Conservation (phyloP, 1,140 invertebrate genomes). For the Laupala kohalensis region DNA sequence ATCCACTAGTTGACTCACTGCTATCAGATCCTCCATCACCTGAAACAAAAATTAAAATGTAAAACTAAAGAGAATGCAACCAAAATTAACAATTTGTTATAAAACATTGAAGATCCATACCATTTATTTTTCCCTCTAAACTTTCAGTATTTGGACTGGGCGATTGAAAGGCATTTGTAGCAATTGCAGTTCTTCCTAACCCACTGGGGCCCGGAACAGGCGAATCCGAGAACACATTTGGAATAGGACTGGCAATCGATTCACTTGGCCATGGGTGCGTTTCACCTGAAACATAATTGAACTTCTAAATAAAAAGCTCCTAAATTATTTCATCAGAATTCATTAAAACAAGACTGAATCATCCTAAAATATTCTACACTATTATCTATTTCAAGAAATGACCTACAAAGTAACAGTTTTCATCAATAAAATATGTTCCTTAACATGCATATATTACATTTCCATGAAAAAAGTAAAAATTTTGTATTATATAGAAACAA, state of each 20-base stretch:
- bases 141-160: neutral
- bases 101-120: neutral
- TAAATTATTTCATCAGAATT: too few relatives aligned
- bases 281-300: neutral
- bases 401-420: too few relatives aligned
- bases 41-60: conserved; percentile 6
- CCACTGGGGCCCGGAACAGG: neutral
- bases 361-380: too few relatives aligned
- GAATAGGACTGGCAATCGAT: neutral
- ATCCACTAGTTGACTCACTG: conserved; percentile 37
- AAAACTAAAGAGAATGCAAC: too few relatives aligned
- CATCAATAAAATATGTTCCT: too few relatives aligned
- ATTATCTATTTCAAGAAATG: too few relatives aligned
- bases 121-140: neutral
- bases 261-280: neutral
- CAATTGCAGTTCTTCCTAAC: neutral
- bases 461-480: too few relatives aligned
- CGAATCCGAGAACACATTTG: neutral
- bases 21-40: conserved; percentile 35
- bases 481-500: too few relatives aligned
- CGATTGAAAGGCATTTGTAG: neutral
- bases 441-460: too few relatives aligned
- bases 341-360: too few relatives aligned
- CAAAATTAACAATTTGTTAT: too few relatives aligned
- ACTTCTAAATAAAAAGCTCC: too few relatives aligned